These are phyloP conservation scores for Ginglymostoma cirratum DNA, from an alignment of 2,113 vertebrate genomes.

Conservation along the genomic window DNA sequence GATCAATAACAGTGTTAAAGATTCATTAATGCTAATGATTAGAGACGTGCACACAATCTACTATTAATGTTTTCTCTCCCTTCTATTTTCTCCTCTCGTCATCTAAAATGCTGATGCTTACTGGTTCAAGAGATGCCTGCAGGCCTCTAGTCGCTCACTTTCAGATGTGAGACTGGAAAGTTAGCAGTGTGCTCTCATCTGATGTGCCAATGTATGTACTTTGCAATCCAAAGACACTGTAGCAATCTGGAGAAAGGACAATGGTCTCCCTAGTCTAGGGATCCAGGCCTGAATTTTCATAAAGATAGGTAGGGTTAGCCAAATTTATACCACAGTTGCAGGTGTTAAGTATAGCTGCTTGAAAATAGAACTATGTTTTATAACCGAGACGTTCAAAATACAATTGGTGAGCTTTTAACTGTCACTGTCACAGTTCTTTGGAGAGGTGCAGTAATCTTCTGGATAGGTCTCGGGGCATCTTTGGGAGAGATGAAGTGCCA, in stretches of 20 bases:
- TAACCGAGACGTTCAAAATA: no score
- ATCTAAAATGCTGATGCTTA: background rate
- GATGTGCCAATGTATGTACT: background rate
- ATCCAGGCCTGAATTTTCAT: no score
- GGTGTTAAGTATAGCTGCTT: no score
- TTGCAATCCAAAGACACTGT: background rate
- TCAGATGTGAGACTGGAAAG: background rate
- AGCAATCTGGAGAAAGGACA: background rate
- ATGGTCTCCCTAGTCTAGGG: background rate
- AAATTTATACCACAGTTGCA: no score
- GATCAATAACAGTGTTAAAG: conserved; percentile 4
- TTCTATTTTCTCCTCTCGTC: background rate
- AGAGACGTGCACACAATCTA: background rate
- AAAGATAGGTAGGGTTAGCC: no score
- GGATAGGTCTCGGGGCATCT: no score
- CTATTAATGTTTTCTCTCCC: background rate
- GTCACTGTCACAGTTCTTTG: no score
- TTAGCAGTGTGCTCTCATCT: background rate
- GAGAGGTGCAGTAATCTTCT: no score
- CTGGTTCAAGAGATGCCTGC: background rate
- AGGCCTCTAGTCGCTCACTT: background rate
- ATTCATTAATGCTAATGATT: background rate
- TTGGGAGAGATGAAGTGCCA: no score
- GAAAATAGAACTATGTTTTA: no score
- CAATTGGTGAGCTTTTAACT: no score